Evolutionary conservation across 2,797 vertebrate species (phyloP).

Genomic region (Orestias chungarensis): DNA sequence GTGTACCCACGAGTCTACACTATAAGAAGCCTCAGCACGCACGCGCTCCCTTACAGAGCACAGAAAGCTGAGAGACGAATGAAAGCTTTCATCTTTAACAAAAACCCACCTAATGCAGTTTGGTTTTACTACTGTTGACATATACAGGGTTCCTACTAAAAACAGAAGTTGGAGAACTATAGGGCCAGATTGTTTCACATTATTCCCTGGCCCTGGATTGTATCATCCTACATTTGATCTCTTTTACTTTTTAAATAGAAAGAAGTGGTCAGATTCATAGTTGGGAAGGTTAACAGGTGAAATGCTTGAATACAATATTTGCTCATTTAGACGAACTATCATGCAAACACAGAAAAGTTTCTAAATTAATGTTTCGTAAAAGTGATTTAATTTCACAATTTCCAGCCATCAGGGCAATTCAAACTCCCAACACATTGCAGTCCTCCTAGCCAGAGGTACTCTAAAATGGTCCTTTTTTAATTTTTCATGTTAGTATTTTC

Average conservation of each 20-base stretch:
- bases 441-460: neutral
- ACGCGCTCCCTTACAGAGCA: constrained; percentile 25
- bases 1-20: constrained; percentile 61
- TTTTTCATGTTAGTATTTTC: neutral
- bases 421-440: neutral
- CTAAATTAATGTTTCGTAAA: no score
- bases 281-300: no score
- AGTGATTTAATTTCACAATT: no score
- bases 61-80: constrained; percentile 18
- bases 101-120: constrained; percentile 28
- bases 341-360: no score
- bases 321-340: no score
- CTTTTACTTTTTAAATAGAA: neutral
- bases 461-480: neutral
- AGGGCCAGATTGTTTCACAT: neutral
- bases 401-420: neutral
- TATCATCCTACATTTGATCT: neutral
- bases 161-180: no score
- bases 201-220: no score
- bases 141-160: constrained; percentile 1
- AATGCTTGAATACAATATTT: no score
- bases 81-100: neutral
- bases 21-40: constrained; percentile 29
- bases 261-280: neutral
- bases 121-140: constrained; percentile 22